Conservation (phyloP, 2,113 vertebrate species). For the Hemiscyllium ocellatum region DNA sequence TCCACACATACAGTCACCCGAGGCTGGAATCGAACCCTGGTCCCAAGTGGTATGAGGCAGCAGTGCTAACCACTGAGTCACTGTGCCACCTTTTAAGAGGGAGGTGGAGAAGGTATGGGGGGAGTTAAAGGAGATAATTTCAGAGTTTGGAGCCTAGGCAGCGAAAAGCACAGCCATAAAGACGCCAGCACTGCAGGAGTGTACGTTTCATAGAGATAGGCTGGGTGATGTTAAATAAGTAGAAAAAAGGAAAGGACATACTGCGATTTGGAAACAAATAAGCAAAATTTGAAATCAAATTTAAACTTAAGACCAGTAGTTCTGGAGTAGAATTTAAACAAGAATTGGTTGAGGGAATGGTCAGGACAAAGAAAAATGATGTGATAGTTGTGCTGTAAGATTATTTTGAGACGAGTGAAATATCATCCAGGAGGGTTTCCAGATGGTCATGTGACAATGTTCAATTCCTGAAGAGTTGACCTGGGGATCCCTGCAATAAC, state of each 20-base stretch:
- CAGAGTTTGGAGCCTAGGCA: not conserved
- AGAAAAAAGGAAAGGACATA: not conserved
- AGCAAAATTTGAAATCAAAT: not conserved
- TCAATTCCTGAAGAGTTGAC: not conserved
- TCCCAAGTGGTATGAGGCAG: too few relatives aligned
- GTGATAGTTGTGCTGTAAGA: not conserved
- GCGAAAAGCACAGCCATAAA: not conserved
- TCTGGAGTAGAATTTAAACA: not conserved
- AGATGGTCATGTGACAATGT: not conserved
- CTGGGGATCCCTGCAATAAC: not conserved
- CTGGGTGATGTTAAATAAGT: not conserved
- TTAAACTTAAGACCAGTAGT: not conserved
- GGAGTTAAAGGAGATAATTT: not conserved
- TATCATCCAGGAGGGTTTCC: not conserved
- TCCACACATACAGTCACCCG: too few relatives aligned
- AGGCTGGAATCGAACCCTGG: too few relatives aligned
- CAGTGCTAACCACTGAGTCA: too few relatives aligned
- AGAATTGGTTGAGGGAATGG: not conserved
- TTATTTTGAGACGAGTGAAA: not conserved
- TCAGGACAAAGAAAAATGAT: not conserved
- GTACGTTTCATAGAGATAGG: not conserved
- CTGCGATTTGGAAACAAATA: not conserved
- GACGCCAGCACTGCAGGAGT: not conserved
- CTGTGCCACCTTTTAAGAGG: too few relatives aligned
- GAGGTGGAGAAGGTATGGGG: not conserved